Base-by-base conservation (phyloP, 2,113 vertebrate species). In the Gallinago paraguaiae region DNA sequence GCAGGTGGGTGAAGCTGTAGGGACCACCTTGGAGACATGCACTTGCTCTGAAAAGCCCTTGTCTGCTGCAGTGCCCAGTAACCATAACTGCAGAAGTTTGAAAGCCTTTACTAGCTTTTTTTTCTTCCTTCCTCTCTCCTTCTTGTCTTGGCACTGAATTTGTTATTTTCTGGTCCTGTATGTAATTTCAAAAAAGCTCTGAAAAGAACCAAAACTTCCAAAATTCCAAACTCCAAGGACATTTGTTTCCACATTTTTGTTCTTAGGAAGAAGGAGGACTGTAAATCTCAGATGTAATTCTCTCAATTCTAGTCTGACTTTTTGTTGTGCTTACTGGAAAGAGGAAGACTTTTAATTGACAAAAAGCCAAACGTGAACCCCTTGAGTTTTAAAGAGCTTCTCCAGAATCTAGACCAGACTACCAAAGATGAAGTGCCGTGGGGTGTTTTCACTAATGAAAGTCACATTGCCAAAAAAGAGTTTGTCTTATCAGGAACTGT, bases 351-450 rank as follows among this genome's bases (percentile, higher is more conserved):
- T 91, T 41, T 61, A 61, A 43, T 7, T 60, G 7, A 2, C 6
- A 4, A 71, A 86, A 9, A 11, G 2, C 12, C 28, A 28, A 39
- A 28, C 17, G 43, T 41, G 74, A 51, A 0, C 1, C 2, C 15
- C 9, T 69, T 11, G n/a, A 11, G 84, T 74, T 74, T 92, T 56
- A 63, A 74, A 84, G 22, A 25, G 59, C 13, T 65, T 17, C 16
- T 11, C 15, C n/a, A 31, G 50, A 70, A 41, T 35, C 28, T 59
- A 59, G 56, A 67, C n/a, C 17, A 86, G 17, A 8, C 10, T 37
- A 22, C 9, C 37, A 56, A 51, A 54, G 65, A 48, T 37, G 30
- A 69, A 60, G 35, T 31, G 6, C 24, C 27, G 20, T 67, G 25
- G 13, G 2, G 4, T 2, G 37, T 35, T 37, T 31, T 23, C 28